Conservation (phyloP, 64 coral and sea anemone genomes). For the Catalaphyllia jardinei region DNA sequence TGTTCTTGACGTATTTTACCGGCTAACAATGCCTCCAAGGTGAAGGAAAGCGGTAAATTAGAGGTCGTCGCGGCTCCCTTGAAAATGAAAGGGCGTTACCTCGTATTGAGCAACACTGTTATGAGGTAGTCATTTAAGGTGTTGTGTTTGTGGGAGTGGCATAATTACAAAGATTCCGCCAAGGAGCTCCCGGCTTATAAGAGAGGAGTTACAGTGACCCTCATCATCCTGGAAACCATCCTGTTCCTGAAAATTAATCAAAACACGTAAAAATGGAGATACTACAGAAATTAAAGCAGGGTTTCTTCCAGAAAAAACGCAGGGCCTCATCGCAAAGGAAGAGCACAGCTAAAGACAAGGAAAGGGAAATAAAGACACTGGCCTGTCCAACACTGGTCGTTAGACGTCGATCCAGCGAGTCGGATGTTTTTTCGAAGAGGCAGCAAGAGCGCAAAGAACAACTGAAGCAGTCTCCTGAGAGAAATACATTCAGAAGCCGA, state of each 20-base stretch:
- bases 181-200: not conserved
- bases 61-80: not conserved
- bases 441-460: not conserved
- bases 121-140: not conserved
- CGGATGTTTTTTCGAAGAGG: not conserved
- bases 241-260: not conserved
- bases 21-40: no score
- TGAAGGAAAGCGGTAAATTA: no score
- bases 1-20: no score
- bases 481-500: not conserved
- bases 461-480: not conserved
- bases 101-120: not conserved
- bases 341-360: not conserved
- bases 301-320: not conserved
- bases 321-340: not conserved
- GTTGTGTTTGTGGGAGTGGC: not conserved
- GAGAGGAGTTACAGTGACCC: not conserved
- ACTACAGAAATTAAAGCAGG: not conserved
- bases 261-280: not conserved
- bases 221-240: not conserved
- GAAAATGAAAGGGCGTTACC: not conserved
- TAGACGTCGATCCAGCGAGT: not conserved
- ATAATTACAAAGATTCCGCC: not conserved
- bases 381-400: not conserved
- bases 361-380: not conserved